These are phyloP conservation scores for Aplocera efformata DNA, from an alignment of 2,888 invertebrate species.

Conservation along the genomic window DNA sequence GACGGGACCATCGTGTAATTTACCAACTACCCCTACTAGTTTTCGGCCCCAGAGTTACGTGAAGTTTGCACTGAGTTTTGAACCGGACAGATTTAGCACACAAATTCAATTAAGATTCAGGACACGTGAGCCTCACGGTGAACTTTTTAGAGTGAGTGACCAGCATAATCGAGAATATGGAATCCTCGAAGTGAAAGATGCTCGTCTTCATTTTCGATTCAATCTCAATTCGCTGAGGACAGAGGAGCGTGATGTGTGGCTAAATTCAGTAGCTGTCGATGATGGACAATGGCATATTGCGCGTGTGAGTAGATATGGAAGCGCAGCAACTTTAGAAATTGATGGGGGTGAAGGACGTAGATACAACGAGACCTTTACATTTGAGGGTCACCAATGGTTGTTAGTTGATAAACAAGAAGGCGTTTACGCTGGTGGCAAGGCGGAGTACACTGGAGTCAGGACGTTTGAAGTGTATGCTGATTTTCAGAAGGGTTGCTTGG, in stretches of 20 bases:
- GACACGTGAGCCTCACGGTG: constrained; percentile 95
- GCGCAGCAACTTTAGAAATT: constrained; percentile 93
- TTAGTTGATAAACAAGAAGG: constrained; percentile 96
- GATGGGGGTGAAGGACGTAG: constrained; percentile 97
- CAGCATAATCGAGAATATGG: constrained; percentile 97
- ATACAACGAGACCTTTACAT: constrained; percentile 95
- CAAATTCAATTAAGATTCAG: constrained; percentile 96
- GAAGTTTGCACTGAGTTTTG: constrained; percentile 97
- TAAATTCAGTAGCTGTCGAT: constrained; percentile 93
- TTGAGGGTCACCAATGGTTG: constrained; percentile 95
- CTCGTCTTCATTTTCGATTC: constrained; percentile 93
- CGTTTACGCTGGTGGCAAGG: constrained; percentile 97
- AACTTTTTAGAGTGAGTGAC: constrained; percentile 95
- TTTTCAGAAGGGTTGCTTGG: constrained; percentile 92
- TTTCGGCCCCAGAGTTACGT: constrained; percentile 97
- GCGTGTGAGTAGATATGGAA: constrained; percentile 93
- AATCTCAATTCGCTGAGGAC: constrained; percentile 95
- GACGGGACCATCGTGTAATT: constrained; percentile 93
- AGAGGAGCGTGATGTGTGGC: constrained; percentile 94
- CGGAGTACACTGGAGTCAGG: constrained; percentile 95
- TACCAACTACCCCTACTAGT: constrained; percentile 93
- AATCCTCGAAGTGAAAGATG: constrained; percentile 94
- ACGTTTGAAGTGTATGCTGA: constrained; percentile 97
- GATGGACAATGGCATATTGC: constrained; percentile 99
- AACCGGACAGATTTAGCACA: constrained; percentile 94